Evolutionary conservation across 2,797 vertebrate genomes (phyloP).

Genomic region (Oreonectes daqikongensis): DNA sequence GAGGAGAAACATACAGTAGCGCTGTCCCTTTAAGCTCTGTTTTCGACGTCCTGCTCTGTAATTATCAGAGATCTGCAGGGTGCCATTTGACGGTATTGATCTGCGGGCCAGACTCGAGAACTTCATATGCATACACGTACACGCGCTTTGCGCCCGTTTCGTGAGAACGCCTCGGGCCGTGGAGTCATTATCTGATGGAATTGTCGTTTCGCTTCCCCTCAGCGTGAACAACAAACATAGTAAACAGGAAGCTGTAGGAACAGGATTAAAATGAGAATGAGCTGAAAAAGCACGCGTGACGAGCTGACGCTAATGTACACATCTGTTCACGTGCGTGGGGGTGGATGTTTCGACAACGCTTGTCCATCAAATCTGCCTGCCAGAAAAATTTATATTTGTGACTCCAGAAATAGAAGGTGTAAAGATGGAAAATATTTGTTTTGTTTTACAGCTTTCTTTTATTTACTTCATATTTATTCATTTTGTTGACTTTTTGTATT

Average conservation of each 20-base stretch:
- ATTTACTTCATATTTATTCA: neutral
- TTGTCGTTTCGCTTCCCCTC: slow-evolving; percentile 39
- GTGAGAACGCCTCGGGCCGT: slow-evolving; percentile 33
- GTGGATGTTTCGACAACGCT: slow-evolving; percentile 22
- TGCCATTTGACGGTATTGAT: slow-evolving; percentile 52
- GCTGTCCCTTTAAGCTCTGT: slow-evolving; percentile 24
- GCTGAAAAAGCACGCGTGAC: slow-evolving; percentile 10
- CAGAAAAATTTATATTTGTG: neutral
- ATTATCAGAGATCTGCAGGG: slow-evolving; percentile 52
- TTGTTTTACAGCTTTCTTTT: too few species aligned
- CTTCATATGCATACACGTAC: slow-evolving; percentile 11
- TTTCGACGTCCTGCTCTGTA: slow-evolving; percentile 35
- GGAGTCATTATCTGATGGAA: slow-evolving; percentile 46
- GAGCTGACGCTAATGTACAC: neutral
- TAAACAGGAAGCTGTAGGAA: slow-evolving; percentile 37
- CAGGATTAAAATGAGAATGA: slow-evolving; percentile 19
- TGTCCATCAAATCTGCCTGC: slow-evolving; percentile 9
- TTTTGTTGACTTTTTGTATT: neutral
- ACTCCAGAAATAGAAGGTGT: neutral
- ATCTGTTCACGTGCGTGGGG: neutral
- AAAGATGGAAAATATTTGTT: neutral
- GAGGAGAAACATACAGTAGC: slow-evolving; percentile 24
- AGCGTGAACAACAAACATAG: slow-evolving; percentile 23
- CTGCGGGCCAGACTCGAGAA: slow-evolving; percentile 36
- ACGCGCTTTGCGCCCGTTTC: slow-evolving; percentile 26